Evolutionary conservation across 2,888 invertebrate genomes (phyloP), one percentile per base, ranked within the genome.

Genomic region (Drosophila kokeensis): DNA sequence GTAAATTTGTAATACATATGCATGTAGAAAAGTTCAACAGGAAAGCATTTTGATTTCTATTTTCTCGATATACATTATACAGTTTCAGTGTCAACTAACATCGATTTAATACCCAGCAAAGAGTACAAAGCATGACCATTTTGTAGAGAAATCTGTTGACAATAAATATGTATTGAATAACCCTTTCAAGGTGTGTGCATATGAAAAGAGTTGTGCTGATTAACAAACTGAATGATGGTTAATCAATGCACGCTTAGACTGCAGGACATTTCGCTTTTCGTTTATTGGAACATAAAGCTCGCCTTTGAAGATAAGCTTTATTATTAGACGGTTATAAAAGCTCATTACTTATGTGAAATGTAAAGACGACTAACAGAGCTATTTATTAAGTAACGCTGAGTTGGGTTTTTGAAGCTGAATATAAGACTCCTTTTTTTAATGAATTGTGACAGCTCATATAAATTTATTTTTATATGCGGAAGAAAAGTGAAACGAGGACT

Each of bases 61-160:
- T 48, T 55, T 45, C 34, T 54, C 21, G n/a, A 34, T 54, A 18
- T 34, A 45, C 29, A 48, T 63, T 48, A 36, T 48, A 36, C 18
- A 42, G 18, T 32, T 62, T 32, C 32, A 32, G 11, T 32, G 11
- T 54, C 34, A 36, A n/a, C 54, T 36, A 48, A 55, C 42, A 54
- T 63, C 13, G 34, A 36, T 55, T 54, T 48, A 59, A 48, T n/a
- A 59, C 36, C 29, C 27, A 29, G 48, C 18, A 57, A 29, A 21
- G n/a, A 57, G 54, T 27, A 21, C 29, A 55, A 21, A 21, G 48
- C 55, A 55, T 34, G 29, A 21, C 34, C 27, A 55, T 42, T 55
- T 55, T 55, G 61, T 61, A 61, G 52, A 52, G 40, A 61, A 40
- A 52, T 55, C 63, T 63, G 48, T 63, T 63, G 27, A 55, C 55